A percentile compares a stretch with the other conserved stretches of the same genome.
These are phyloP conservation scores for Malthinus seriepunctatus DNA, from an alignment of 2,888 invertebrate species.

Conservation along the genomic window DNA sequence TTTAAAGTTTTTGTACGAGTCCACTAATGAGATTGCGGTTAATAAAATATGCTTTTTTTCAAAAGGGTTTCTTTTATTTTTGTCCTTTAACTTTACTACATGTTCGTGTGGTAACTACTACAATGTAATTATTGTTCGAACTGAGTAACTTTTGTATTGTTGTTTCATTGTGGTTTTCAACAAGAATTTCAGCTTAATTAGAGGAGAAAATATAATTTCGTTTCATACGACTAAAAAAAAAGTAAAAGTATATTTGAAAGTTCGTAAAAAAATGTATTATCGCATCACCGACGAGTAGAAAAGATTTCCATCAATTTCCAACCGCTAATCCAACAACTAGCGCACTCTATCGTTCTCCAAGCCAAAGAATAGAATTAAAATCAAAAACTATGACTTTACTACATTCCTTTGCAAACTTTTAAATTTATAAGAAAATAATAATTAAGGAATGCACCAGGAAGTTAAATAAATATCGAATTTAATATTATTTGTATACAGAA, in stretches of 20 bases:
- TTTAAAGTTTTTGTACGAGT: conserved; percentile 9
- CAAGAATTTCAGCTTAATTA: conserved; percentile 18
- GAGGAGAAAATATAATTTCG: not conserved
- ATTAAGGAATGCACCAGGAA: too few relatives aligned
- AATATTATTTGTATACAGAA: too few relatives aligned
- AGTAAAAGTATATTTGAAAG: not conserved
- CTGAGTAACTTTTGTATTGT: conserved; percentile 5
- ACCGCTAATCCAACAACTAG: too few relatives aligned
- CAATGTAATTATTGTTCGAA: conserved; percentile 14
- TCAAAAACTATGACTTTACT: too few relatives aligned
- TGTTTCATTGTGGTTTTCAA: conserved; percentile 11
- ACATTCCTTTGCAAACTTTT: too few relatives aligned
- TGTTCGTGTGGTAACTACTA: conserved; percentile 12
- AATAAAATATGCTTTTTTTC: conserved; percentile 17
- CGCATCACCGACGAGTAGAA: too few relatives aligned
- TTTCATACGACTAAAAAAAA: not conserved
- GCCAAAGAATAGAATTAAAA: too few relatives aligned
- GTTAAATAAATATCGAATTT: too few relatives aligned
- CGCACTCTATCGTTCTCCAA: too few relatives aligned
- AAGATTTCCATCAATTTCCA: too few relatives aligned
- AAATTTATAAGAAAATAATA: too few relatives aligned
- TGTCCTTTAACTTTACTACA: conserved; percentile 1
- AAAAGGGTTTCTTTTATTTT: conserved; percentile 12
- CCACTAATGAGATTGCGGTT: conserved; percentile 26
- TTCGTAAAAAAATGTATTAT: too few relatives aligned